Conservation (phyloP, 2,113 vertebrate species). For the human region DNA sequence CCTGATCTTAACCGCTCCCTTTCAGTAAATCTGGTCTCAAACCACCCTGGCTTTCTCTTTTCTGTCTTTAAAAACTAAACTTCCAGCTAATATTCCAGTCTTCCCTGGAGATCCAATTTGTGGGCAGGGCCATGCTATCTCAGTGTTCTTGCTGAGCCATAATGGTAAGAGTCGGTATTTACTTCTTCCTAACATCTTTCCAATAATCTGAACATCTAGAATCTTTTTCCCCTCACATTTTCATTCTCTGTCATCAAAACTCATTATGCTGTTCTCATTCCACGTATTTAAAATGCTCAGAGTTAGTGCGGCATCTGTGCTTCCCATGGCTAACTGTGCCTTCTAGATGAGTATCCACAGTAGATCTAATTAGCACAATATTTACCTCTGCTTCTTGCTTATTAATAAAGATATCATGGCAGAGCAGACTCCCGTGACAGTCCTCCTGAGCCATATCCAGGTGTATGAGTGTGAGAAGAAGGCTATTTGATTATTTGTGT, state of each 20-base stretch:
- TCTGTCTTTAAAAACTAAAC: constrained; percentile 30
- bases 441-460: not conserved
- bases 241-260: not conserved
- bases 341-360: constrained; percentile 54
- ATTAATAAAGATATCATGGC: constrained; percentile 65
- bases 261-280: not conserved
- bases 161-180: not conserved
- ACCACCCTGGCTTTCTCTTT: not conserved
- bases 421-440: not conserved
- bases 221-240: not conserved
- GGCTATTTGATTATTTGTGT: constrained; percentile 44
- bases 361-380: constrained; percentile 66
- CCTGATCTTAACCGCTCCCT: not conserved
- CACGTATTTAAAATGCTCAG: not conserved
- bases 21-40: not conserved
- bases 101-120: not conserved
- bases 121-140: not conserved
- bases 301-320: not conserved
- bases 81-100: not conserved
- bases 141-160: not conserved
- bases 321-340: not conserved
- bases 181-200: not conserved
- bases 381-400: constrained; percentile 59
- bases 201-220: not conserved
- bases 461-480: constrained; percentile 27